Base-by-base conservation (phyloP, 1,140 invertebrate species). In the Trachelipus rathkii region DNA sequence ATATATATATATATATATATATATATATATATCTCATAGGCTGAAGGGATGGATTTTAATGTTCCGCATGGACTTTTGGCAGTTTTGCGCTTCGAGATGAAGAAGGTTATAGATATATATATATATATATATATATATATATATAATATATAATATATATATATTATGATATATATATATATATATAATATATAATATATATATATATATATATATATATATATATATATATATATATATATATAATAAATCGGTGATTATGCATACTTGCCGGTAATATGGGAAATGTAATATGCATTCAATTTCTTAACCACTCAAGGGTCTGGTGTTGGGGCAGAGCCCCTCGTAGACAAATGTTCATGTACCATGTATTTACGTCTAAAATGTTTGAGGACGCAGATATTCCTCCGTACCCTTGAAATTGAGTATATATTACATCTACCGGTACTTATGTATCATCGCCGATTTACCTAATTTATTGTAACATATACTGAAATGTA, bases 1-100 rank as follows among this genome's bases (percentile, higher is more conserved):
- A 73, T 33, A 23, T 53, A 71, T 15, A 66, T 68, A 21, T 80
- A 69, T 73, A 43, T 71, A 74, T 71, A 13, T 33, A 72, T 74
- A 15, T 75, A 53, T 33, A 74, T 74, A 80, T 79, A 81, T 79
- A 84, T 72, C 84, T 89, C 89, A 73, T 85, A 97, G 95, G 92
- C 93, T 44, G 89, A 89, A 73, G 85, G 90, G 72, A 86, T 98
- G 77, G 90, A 93, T 95, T 89, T 90, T 98, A 2, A 89, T 96
- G 82, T 97, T 93, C 84, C 87, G 96, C 73, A 95, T 98, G 92
- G 96, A 10, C 83, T 98, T 19, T 85, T 98, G 77, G 94, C 95
- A 13, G 92, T 91, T n/a, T 85, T 99, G 10, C 87, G 95, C 72
- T 95, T 95, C 4, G 89, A 92, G 82, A 85, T 86, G 75, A 92